A percentile compares a stretch with the other conserved stretches of the same genome.
Evolutionary conservation across 2,888 invertebrate species (phyloP).

Genomic region (Trichopria drosophilae): DNA sequence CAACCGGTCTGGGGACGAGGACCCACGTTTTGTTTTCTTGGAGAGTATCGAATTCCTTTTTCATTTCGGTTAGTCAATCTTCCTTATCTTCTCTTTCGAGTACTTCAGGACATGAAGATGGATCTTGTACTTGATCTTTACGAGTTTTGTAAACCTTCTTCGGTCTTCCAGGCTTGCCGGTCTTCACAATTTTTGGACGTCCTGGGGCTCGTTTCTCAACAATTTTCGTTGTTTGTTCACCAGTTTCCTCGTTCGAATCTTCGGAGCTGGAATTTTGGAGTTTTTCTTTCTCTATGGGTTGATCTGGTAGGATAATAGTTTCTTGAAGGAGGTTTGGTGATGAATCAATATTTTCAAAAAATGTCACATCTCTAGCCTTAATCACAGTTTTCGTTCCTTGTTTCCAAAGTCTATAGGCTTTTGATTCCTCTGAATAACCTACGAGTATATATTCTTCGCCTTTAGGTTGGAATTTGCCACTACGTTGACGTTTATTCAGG

Average conservation of each 20-base stretch:
- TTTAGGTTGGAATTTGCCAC: conserved; percentile 35
- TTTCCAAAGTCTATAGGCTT: conserved; percentile 19
- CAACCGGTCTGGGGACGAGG: conserved; percentile 25
- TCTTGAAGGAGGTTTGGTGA: too few species aligned
- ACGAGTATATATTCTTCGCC: conserved; percentile 31
- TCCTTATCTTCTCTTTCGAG: conserved; percentile 14
- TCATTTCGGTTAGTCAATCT: conserved; percentile 33
- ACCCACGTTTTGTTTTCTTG: conserved; percentile 33
- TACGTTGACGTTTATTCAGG: conserved; percentile 28
- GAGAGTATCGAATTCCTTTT: conserved; percentile 30
- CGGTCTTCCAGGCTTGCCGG: conserved; percentile 54
- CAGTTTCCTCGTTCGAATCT: too few species aligned
- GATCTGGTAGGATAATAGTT: too few species aligned
- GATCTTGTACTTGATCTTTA: conserved; percentile 6
- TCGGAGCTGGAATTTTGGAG: too few species aligned
- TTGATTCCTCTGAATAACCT: conserved; percentile 29
- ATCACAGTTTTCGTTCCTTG: conserved; percentile 8
- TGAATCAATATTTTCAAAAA: conserved; percentile 25
- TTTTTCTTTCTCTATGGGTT: too few species aligned
- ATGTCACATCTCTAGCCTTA: conserved; percentile 18
- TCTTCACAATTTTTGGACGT: conserved; percentile 40
- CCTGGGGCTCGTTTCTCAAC: conserved; percentile 24
- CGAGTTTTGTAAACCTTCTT: conserved; percentile 15
- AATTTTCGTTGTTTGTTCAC: too few species aligned
- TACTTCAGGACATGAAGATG: conserved; percentile 16